Evolutionary conservation across 2,113 vertebrate genomes (phyloP).

Genomic region (Colius striatus): DNA sequence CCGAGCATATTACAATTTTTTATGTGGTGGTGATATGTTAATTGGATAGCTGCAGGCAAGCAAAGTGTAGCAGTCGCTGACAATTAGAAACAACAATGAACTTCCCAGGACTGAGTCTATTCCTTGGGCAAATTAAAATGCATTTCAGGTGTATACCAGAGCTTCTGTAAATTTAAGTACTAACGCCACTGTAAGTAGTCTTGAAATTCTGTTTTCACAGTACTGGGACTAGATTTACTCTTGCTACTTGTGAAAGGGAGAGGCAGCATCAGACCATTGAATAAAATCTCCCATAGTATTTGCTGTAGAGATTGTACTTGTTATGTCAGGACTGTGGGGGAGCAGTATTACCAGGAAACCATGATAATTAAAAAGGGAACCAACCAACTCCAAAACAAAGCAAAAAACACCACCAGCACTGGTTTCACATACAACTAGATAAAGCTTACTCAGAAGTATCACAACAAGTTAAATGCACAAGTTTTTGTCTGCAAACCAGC

Average conservation of each 20-base stretch:
- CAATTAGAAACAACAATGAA: slow-evolving; percentile 77
- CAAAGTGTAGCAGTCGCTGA: slow-evolving; percentile 72
- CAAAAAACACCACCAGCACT: not conserved
- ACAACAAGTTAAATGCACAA: not conserved
- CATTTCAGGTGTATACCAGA: slow-evolving; percentile 36
- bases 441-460: not conserved
- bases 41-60: slow-evolving; percentile 80
- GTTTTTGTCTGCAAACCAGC: not conserved
- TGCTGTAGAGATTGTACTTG: slow-evolving; percentile 20
- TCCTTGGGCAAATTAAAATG: slow-evolving; percentile 65
- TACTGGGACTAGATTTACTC: not conserved
- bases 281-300: not conserved
- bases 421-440: not conserved
- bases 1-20: slow-evolving; percentile 62
- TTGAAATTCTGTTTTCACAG: not conserved
- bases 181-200: not conserved
- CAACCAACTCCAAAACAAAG: not conserved
- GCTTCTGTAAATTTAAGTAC: slow-evolving; percentile 31
- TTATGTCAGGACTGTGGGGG: not conserved
- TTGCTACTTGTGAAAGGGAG: not conserved
- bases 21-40: slow-evolving; percentile 72
- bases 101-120: slow-evolving; percentile 49
- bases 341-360: not conserved
- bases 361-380: not conserved
- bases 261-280: not conserved